Conservation (phyloP, 2,888 invertebrate genomes). For the Diarsia mendica region DNA sequence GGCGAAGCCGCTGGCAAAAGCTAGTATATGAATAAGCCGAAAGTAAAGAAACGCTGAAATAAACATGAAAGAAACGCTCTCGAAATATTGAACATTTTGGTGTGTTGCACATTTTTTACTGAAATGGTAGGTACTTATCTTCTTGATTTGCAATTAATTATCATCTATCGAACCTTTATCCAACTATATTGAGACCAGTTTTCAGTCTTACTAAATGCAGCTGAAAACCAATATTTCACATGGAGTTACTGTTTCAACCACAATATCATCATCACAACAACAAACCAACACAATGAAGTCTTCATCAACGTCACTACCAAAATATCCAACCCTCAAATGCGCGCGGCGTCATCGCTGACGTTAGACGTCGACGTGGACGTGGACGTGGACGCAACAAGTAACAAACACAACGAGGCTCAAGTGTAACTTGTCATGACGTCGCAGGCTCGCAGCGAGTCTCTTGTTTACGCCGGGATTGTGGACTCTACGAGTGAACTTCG, state of each 20-base stretch:
- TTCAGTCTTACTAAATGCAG: background rate
- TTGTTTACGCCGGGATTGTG: slow-evolving; percentile 61
- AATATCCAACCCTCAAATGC: slow-evolving; percentile 59
- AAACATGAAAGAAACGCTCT: background rate
- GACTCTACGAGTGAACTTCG: slow-evolving; percentile 50
- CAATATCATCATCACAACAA: background rate
- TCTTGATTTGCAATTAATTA: too few relatives aligned
- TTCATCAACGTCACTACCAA: slow-evolving; percentile 25
- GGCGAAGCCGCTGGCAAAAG: too few relatives aligned
- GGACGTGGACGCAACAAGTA: slow-evolving; percentile 63
- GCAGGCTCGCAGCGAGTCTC: slow-evolving; percentile 36
- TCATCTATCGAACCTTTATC: background rate
- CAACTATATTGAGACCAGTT: background rate
- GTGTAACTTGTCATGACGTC: slow-evolving; percentile 65
- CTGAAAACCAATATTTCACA: background rate
- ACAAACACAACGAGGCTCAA: slow-evolving; percentile 60
- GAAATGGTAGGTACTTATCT: too few relatives aligned
- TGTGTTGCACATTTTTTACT: background rate
- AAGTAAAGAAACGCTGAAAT: too few relatives aligned
- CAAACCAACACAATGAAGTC: background rate
- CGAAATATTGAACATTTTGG: too few relatives aligned
- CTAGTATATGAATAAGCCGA: too few relatives aligned
- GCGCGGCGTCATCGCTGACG: slow-evolving; percentile 53
- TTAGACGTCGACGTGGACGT: slow-evolving; percentile 52
- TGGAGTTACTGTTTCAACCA: background rate